Evolutionary conservation across 1,140 invertebrate genomes (phyloP).

Genomic region (Calephelis nemesis): DNA sequence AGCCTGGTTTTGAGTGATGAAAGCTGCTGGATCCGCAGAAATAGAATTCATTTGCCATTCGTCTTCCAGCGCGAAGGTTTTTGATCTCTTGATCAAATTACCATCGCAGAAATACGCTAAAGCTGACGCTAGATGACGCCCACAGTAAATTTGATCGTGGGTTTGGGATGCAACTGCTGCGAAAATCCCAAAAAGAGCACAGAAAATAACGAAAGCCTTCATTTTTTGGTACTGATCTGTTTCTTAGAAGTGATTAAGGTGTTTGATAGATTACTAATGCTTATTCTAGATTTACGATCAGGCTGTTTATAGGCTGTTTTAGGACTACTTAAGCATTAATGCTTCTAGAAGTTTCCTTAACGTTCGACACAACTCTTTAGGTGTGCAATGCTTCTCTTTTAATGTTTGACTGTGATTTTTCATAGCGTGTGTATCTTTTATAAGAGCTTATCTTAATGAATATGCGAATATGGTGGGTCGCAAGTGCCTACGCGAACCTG

Average conservation of each 20-base stretch:
- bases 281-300: no score
- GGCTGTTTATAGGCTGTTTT: no score
- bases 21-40: constrained; percentile 19
- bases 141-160: constrained; percentile 33
- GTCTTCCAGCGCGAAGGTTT: background rate
- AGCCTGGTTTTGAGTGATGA: constrained; percentile 27
- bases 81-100: constrained; percentile 31
- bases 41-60: no score
- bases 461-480: background rate
- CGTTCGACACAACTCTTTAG: background rate
- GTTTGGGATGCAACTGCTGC: constrained; percentile 18
- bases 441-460: background rate
- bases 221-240: constrained; percentile 11
- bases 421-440: background rate
- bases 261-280: no score
- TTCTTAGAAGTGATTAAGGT: no score
- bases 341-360: no score
- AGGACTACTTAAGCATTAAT: no score
- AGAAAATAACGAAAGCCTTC: constrained; percentile 26
- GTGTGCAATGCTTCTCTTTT: background rate
- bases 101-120: constrained; percentile 31
- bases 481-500: background rate
- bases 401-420: background rate
- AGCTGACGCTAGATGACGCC: constrained; percentile 27
- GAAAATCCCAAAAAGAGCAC: constrained; percentile 20